Evolutionary conservation across 2,888 invertebrate species (phyloP), one percentile per base, ranked within the genome.

Genomic region (Pollenia angustigena): DNA sequence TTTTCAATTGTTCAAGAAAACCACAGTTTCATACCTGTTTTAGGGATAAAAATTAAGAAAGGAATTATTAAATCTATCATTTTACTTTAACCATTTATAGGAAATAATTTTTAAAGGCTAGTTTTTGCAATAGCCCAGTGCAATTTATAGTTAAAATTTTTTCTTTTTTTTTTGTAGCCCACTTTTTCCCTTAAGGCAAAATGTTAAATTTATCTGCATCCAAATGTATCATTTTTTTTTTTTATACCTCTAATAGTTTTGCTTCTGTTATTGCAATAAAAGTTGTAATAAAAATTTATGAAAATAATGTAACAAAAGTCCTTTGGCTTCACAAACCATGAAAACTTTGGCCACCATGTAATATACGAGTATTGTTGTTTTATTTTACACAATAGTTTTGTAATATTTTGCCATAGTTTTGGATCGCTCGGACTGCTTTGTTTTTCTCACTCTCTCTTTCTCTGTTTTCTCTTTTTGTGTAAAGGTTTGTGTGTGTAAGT

Each of bases 321-420:
- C 72, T 72, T 78, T 84, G 86, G 78, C 72, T 87, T 58, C 72
- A 74, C 72, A 83, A 81, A 74, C 81, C 87, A 81, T 87, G 84
- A 87, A 87, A 87, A 87, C 78, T 87, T 87, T 87, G 81, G 84
- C 80, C 83, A 76, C 42, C 80, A 72, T 82, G 86, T 76, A 86
- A 76, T 72, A 66, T 40, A 75, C 32, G 62, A 66, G 48, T 62
- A 46, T 32, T 60, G 69, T 54, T 76, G 44, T 60, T 58, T 66
- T 52, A 42, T 56, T 81, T 48, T 48, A 48, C 32, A 69, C 52
- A 50, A 62, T 56, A 18, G 18, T 52, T 69, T 52, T 69, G 32
- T 60, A 40, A 58, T 50, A 58, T 68, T 52, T 68, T 40, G 6
- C 23, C 56, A 54, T 58, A 75, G 12, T 68, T 66, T 72, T 68